A percentile compares a stretch with the other conserved stretches of the same genome.
Evolutionary conservation across 1,140 invertebrate species (phyloP).

Genomic region (Brachionus rotundiformis): DNA sequence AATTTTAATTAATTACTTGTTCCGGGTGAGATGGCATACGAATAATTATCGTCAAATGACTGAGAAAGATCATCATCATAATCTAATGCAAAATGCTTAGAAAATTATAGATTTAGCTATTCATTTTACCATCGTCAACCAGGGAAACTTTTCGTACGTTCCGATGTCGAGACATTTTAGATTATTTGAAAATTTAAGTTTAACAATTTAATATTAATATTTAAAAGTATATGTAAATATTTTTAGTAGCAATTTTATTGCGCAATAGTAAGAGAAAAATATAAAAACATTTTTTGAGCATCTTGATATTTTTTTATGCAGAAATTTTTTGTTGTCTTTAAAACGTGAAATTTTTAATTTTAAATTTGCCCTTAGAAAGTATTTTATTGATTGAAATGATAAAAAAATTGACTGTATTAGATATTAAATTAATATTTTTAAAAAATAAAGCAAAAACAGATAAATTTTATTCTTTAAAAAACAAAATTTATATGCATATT

Average conservation of each 20-base stretch:
- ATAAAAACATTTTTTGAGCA: slow-evolving; percentile 2
- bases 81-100: background rate
- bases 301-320: background rate
- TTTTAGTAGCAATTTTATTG: background rate
- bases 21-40: slow-evolving; percentile 44
- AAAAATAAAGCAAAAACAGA: too few species aligned
- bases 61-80: slow-evolving; percentile 42
- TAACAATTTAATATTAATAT: slow-evolving; percentile 1
- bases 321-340: background rate
- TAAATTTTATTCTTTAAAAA: too few species aligned
- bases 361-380: background rate
- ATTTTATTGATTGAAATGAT: background rate
- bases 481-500: too few species aligned
- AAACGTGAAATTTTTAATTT: background rate
- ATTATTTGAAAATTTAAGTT: background rate
- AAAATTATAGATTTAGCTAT: too few species aligned
- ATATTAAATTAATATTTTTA: too few species aligned
- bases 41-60: slow-evolving; percentile 49
- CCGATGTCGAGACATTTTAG: slow-evolving; percentile 44
- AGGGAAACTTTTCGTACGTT: slow-evolving; percentile 45
- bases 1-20: background rate
- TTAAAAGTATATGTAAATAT: slow-evolving; percentile 15
- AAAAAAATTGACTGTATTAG: too few species aligned
- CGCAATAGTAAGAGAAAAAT: background rate
- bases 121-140: slow-evolving; percentile 46